Evolutionary conservation across 1,140 invertebrate species (phyloP).

Genomic region (Drosophila obscura): DNA sequence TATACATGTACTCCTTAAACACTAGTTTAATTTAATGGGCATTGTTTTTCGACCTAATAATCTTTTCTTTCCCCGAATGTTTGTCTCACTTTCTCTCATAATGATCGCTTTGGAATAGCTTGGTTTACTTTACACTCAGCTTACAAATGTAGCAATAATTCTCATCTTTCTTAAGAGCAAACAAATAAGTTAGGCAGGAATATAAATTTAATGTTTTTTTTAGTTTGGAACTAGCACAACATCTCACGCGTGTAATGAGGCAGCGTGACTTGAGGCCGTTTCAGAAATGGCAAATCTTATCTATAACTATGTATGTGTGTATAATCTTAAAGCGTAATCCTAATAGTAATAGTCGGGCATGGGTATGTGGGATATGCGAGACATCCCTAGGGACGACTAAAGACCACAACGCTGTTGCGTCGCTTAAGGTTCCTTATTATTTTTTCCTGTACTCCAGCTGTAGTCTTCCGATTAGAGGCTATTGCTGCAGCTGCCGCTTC

Average conservation of each 20-base stretch:
- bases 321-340: too few species aligned
- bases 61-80: not conserved
- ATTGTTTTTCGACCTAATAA: too few species aligned
- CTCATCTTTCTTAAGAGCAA: not conserved
- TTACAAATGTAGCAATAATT: slow-evolving; percentile 42
- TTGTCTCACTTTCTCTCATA: not conserved
- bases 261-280: too few species aligned
- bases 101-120: too few species aligned
- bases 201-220: not conserved
- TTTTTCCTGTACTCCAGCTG: not conserved
- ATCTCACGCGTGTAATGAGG: not conserved
- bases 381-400: not conserved
- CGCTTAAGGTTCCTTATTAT: slow-evolving; percentile 36
- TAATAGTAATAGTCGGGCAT: not conserved
- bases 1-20: not conserved
- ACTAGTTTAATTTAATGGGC: too few species aligned
- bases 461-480: not conserved
- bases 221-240: slow-evolving; percentile 35
- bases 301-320: too few species aligned
- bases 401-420: slow-evolving; percentile 33
- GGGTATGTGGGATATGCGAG: too few species aligned
- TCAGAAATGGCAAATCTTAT: too few species aligned
- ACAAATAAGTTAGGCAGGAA: not conserved
- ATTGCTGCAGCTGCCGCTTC: not conserved
- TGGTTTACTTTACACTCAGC: not conserved